A percentile compares a stretch with the other conserved stretches of the same genome.
Evolutionary conservation across 2,113 vertebrate species (phyloP).

Genomic region (Lates calcarifer): DNA sequence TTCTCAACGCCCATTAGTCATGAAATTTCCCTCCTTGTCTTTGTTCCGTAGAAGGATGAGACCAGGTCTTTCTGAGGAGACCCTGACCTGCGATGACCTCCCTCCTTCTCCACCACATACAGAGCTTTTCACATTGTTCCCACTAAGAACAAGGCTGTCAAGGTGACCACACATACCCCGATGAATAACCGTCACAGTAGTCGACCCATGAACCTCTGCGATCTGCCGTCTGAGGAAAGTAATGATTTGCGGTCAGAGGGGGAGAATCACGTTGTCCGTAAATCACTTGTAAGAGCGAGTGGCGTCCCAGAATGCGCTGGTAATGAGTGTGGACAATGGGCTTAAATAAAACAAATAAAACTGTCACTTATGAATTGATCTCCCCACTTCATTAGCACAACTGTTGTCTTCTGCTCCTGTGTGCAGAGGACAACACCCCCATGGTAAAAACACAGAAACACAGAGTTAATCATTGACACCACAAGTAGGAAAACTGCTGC

Average conservation of each 20-base stretch:
- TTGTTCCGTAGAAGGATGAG: slow-evolving; percentile 29
- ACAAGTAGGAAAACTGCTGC: slow-evolving; percentile 41
- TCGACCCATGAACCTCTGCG: slow-evolving; percentile 50
- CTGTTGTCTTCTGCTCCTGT: slow-evolving; percentile 25
- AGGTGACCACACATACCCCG: slow-evolving; percentile 45
- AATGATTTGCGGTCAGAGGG: slow-evolving; percentile 33
- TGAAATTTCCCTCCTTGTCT: background rate
- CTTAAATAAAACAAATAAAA: slow-evolving; percentile 47
- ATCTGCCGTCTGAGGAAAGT: slow-evolving; percentile 6
- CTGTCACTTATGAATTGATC: slow-evolving; percentile 7
- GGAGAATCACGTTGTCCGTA: slow-evolving; percentile 22
- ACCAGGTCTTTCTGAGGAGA: slow-evolving; percentile 10
- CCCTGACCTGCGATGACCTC: slow-evolving; percentile 44
- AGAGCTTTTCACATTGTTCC: slow-evolving; percentile 48
- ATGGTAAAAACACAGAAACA: slow-evolving; percentile 26
- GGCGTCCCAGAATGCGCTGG: slow-evolving; percentile 18
- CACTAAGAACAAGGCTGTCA: slow-evolving; percentile 41
- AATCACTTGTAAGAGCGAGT: slow-evolving; percentile 24
- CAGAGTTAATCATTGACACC: slow-evolving; percentile 78
- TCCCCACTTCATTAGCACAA: slow-evolving; percentile 30
- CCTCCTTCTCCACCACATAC: slow-evolving; percentile 10
- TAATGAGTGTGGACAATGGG: slow-evolving; percentile 25
- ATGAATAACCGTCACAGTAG: slow-evolving; percentile 33
- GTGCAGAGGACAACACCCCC: too few species aligned
- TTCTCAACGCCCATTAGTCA: slow-evolving; percentile 1